Evolutionary conservation across 1,140 invertebrate genomes (phyloP).

Genomic region (Zeugodacus cucurbitae): DNA sequence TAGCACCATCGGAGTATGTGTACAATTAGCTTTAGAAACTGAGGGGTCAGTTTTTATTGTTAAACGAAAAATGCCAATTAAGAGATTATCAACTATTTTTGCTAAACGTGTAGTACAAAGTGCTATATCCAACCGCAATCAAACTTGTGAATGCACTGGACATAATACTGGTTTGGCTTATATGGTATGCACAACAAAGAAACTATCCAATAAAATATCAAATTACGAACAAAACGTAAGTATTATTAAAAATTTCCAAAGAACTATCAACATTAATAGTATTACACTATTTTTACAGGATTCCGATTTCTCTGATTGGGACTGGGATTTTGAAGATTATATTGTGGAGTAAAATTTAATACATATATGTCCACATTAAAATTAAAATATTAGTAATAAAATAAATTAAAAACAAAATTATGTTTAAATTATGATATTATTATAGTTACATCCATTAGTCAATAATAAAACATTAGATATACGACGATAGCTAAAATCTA

Average conservation of each 20-base stretch:
- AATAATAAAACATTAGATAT: too few species aligned
- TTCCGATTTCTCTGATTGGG: slow-evolving; percentile 55
- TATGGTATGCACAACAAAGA: slow-evolving; percentile 65
- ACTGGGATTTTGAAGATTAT: slow-evolving; percentile 48
- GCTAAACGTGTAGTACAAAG: slow-evolving; percentile 74
- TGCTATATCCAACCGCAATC: slow-evolving; percentile 73
- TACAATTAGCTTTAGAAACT: slow-evolving; percentile 82
- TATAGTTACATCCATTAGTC: too few species aligned
- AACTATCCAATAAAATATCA: neutral
- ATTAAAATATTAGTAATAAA: too few species aligned
- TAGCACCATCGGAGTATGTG: slow-evolving; percentile 80
- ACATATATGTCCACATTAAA: too few species aligned
- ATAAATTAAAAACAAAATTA: too few species aligned
- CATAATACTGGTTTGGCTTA: slow-evolving; percentile 73
- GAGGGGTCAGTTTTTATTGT: slow-evolving; percentile 81
- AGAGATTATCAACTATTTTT: slow-evolving; percentile 77
- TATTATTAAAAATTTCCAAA: neutral
- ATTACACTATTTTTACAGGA: slow-evolving; percentile 48
- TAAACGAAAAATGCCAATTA: slow-evolving; percentile 70
- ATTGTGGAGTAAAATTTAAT: neutral
- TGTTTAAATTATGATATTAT: too few species aligned
- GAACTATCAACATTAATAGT: neutral
- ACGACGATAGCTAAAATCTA: too few species aligned
- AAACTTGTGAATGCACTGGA: slow-evolving; percentile 79
- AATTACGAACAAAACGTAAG: slow-evolving; percentile 60